These are phyloP conservation scores for Nycticorax nycticorax DNA, from an alignment of 2,113 vertebrate genomes.

Conservation along the genomic window DNA sequence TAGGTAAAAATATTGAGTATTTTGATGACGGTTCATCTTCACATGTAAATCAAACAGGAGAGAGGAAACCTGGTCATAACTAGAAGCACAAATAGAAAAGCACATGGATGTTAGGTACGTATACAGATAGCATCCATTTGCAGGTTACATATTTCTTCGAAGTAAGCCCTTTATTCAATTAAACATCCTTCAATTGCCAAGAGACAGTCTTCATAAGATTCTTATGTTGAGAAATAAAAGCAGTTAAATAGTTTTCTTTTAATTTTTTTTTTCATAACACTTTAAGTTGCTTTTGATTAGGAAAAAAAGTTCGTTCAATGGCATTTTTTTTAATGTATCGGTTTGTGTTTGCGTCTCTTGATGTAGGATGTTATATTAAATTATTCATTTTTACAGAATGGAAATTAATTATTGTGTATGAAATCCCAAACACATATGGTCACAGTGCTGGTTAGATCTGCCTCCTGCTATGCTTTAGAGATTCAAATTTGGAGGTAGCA, in stretches of 20 bases:
- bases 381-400: constrained; percentile 81
- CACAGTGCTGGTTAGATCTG: constrained; percentile 74
- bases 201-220: not conserved
- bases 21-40: not conserved
- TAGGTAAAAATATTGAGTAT: not conserved
- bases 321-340: constrained; percentile 54
- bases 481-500: constrained; percentile 79
- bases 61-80: not conserved
- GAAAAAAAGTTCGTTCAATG: constrained; percentile 62
- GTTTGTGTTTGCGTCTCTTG: constrained; percentile 68
- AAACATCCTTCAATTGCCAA: not conserved
- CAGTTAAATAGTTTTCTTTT: not conserved
- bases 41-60: not conserved
- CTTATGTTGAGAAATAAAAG: not conserved
- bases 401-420: constrained; percentile 84
- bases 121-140: not conserved
- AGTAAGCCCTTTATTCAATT: not conserved
- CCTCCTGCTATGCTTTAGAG: constrained; percentile 78
- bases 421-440: constrained; percentile 84
- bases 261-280: constrained; percentile 24
- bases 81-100: not conserved
- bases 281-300: constrained; percentile 6
- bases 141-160: not conserved
- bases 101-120: not conserved
- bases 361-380: constrained; percentile 75